Conservation (phyloP, 2,797 vertebrate species). For the Lemur catta region DNA sequence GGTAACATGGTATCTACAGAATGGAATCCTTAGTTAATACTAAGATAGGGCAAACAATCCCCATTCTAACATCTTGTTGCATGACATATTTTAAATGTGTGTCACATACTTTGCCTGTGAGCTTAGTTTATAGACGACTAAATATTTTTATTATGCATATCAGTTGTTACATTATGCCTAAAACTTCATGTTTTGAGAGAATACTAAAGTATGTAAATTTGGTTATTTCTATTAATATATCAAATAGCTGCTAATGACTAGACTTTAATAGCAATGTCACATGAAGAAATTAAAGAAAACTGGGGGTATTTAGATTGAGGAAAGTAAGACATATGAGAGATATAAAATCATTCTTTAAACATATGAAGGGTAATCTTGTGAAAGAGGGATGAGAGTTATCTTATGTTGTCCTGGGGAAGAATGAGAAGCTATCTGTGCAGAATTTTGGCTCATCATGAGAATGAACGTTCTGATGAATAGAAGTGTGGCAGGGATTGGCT, state of each 20-base stretch:
- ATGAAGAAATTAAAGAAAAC: not conserved
- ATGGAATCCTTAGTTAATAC: not conserved
- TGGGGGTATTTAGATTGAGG: not conserved
- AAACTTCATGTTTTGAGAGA: not conserved
- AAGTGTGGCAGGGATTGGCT: not conserved
- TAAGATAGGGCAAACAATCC: not conserved
- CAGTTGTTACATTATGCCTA: not conserved
- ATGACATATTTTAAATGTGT: not conserved
- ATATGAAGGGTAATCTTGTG: not conserved
- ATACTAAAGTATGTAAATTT: not conserved
- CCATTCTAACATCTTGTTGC: not conserved
- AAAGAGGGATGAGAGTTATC: not conserved
- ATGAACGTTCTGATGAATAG: not conserved
- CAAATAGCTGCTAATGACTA: not conserved
- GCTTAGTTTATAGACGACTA: not conserved
- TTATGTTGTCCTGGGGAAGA: not conserved
- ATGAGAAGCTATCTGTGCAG: not conserved
- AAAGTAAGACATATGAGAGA: not conserved
- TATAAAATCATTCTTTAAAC: not conserved
- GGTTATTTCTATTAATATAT: not conserved
- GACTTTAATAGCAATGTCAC: not conserved
- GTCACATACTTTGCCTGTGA: not conserved
- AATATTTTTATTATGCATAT: slow-evolving; percentile 18
- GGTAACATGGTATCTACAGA: not conserved
- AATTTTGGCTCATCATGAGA: not conserved